phyloP scores from a whole-genome alignment of 2,113 vertebrate species.

The Turdus rufiventris region DNA sequence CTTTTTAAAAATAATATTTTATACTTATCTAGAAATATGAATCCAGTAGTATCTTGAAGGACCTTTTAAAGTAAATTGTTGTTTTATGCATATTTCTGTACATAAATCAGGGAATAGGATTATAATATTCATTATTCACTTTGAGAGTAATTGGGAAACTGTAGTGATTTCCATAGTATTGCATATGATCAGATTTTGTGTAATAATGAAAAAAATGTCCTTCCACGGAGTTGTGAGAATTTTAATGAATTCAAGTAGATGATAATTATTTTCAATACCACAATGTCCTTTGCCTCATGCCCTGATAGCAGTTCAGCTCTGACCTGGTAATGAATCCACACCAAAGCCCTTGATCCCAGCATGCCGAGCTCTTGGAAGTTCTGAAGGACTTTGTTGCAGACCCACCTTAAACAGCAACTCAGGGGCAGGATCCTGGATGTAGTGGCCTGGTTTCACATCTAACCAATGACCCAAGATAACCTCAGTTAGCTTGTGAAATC shows the following conservation, averaged over 20 bases:
- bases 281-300: background rate
- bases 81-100: background rate
- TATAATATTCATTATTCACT: background rate
- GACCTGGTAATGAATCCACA: background rate
- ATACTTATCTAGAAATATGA: background rate
- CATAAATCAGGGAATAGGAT: background rate
- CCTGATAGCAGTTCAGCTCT: background rate
- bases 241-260: background rate
- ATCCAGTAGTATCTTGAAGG: background rate
- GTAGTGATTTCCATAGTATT: background rate
- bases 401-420: background rate
- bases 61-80: background rate
- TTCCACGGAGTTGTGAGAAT: background rate
- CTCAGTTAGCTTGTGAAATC: background rate
- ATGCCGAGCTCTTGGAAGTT: background rate
- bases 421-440: background rate
- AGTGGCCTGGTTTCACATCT: background rate
- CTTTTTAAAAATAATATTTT: background rate
- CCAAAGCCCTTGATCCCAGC: background rate
- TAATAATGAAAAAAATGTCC: background rate
- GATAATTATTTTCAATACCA: background rate
- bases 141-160: background rate
- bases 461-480: constrained; percentile 10
- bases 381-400: background rate
- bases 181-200: background rate